Conservation (phyloP, 2,888 invertebrate species). For the Scrobipalpa atriplicella region DNA sequence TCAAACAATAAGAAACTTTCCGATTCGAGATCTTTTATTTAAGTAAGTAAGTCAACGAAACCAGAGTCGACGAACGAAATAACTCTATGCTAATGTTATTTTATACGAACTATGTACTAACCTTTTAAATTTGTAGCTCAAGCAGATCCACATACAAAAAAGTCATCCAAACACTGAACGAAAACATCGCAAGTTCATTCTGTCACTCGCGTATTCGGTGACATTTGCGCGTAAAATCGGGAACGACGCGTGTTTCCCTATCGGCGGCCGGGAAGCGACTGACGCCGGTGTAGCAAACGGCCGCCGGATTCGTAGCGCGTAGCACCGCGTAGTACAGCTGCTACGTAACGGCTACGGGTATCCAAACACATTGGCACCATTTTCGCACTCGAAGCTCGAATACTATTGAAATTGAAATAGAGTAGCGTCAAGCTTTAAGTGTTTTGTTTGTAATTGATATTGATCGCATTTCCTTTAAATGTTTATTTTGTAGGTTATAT, state of each 20-base stretch:
- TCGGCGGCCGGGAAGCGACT: neutral
- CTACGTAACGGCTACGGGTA: constrained; percentile 8
- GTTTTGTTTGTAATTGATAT: neutral
- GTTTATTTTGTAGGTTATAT: no score
- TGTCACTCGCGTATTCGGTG: constrained; percentile 12
- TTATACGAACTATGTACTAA: neutral
- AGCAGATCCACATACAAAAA: constrained; percentile 6
- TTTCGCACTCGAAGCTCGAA: neutral
- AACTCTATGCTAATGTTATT: neutral
- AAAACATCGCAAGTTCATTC: constrained; percentile 12
- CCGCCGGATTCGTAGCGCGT: neutral
- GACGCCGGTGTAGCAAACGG: constrained; percentile 1
- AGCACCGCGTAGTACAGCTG: neutral
- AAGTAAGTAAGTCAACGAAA: neutral
- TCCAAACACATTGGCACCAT: constrained; percentile 3
- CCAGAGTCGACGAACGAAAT: neutral
- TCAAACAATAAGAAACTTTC: neutral
- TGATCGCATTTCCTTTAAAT: no score
- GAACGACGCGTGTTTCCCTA: neutral
- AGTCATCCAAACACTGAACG: constrained; percentile 18
- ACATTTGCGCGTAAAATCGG: neutral
- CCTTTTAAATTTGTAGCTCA: neutral
- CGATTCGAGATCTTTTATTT: neutral
- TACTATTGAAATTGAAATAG: neutral
- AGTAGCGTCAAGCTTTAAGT: neutral